Evolutionary conservation across 2,888 invertebrate species (phyloP).

Genomic region (Ceriagrion tenellum): DNA sequence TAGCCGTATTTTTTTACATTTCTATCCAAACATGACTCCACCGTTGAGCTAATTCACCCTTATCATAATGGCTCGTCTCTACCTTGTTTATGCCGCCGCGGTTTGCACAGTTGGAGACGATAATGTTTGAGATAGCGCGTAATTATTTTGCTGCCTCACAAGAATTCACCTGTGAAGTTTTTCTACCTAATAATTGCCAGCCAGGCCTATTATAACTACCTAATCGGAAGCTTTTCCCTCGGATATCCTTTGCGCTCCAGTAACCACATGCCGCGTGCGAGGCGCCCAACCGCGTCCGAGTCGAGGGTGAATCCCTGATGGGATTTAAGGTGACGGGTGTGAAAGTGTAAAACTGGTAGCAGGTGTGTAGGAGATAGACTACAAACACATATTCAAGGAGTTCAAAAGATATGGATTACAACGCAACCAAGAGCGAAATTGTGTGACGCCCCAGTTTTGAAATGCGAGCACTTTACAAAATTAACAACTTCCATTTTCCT

Average conservation of each 20-base stretch:
- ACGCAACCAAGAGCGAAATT: no score
- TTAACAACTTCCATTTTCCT: no score
- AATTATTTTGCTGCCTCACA: neutral
- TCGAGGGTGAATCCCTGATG: slow-evolving; percentile 2
- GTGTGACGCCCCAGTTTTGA: no score
- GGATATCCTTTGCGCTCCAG: neutral
- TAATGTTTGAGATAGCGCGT: neutral
- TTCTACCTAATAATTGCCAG: neutral
- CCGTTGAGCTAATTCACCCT: neutral
- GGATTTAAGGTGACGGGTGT: neutral
- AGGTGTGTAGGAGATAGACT: neutral
- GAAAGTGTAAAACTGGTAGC: neutral
- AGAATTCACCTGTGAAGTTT: neutral
- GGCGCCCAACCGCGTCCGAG: neutral
- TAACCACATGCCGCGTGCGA: neutral
- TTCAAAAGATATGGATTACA: no score
- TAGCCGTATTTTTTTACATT: neutral
- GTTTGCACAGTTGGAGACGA: neutral
- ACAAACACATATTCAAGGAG: no score
- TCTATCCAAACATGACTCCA: neutral
- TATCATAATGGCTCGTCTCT: neutral
- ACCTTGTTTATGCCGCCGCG: neutral
- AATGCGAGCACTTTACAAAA: no score
- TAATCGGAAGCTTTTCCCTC: neutral
- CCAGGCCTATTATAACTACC: neutral